Percentiles rank a stretch among this genome's conserved stretches.
Conservation (phyloP, 2,113 vertebrate species). For the Catharus fuscescens region DNA sequence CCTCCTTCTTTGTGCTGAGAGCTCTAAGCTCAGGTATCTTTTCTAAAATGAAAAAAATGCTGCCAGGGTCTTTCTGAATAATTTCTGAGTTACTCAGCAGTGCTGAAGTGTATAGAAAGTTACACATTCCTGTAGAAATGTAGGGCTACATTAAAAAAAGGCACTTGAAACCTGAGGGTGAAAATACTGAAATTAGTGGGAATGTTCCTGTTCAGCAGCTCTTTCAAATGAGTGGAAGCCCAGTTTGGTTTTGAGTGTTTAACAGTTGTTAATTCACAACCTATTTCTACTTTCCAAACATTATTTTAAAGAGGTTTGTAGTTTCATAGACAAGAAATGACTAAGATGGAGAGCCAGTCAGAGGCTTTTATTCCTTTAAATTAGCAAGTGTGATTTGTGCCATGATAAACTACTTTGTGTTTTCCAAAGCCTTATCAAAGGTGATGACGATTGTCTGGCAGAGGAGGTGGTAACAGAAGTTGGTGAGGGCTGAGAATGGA, state of each 20-base stretch:
- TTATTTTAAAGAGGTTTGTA: background rate
- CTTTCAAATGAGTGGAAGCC: background rate
- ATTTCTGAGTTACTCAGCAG: background rate
- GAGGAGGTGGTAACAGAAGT: background rate
- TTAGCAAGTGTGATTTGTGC: background rate
- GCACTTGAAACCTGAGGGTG: background rate
- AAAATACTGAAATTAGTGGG: background rate
- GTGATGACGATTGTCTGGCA: background rate
- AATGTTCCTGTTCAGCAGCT: background rate
- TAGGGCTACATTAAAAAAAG: background rate
- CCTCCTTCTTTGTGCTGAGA: background rate
- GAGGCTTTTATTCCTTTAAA: background rate
- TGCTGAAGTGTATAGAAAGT: background rate
- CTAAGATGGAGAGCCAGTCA: background rate
- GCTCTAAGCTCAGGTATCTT: background rate
- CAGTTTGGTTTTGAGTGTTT: background rate
- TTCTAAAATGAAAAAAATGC: background rate
- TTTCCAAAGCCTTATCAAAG: background rate
- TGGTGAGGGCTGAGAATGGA: background rate
- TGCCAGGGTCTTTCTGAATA: background rate
- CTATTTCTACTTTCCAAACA: background rate
- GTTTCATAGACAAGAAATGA: background rate
- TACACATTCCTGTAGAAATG: background rate
- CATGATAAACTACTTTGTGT: background rate
- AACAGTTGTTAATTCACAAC: background rate